Percentiles rank a stretch among this genome's conserved stretches.
phyloP scores from a whole-genome alignment of 2,888 invertebrate species.

The Rotaria socialis region DNA sequence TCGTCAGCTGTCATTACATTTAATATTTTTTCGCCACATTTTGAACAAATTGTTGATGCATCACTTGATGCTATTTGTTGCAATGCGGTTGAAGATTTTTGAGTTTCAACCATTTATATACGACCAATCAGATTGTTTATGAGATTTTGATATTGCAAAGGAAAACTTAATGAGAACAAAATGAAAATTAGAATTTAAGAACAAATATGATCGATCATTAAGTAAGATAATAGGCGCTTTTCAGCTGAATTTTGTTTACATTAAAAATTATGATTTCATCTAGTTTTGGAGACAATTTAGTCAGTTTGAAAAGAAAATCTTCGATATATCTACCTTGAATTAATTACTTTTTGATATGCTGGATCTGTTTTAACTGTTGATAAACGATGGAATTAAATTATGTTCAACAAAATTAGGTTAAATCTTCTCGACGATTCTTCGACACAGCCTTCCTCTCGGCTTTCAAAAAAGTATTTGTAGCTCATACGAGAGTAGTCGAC shows the following conservation, averaged over 20 bases:
- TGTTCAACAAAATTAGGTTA: too few species aligned
- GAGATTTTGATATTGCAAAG: not conserved
- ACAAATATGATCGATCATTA: not conserved
- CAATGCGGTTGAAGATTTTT: not conserved
- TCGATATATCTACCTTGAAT: too few species aligned
- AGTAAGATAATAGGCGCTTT: not conserved
- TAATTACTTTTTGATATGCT: too few species aligned
- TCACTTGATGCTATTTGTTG: not conserved
- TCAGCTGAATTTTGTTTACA: not conserved
- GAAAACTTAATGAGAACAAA: not conserved
- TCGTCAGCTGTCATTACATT: constrained; percentile 36
- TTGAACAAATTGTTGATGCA: not conserved
- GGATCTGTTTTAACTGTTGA: too few species aligned
- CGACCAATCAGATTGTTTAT: not conserved
- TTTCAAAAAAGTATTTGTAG: too few species aligned
- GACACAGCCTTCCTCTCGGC: too few species aligned
- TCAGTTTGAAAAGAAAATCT: too few species aligned
- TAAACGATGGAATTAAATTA: too few species aligned
- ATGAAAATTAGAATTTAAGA: not conserved
- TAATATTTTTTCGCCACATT: constrained; percentile 27
- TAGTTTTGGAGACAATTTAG: too few species aligned
- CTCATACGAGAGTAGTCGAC: too few species aligned
- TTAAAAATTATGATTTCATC: too few species aligned
- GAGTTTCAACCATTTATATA: not conserved
- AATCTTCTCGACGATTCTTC: too few species aligned